Evolutionary conservation across 2,888 invertebrate species (phyloP), one percentile per base, ranked within the genome.

Genomic region (Microdon myrmicae): DNA sequence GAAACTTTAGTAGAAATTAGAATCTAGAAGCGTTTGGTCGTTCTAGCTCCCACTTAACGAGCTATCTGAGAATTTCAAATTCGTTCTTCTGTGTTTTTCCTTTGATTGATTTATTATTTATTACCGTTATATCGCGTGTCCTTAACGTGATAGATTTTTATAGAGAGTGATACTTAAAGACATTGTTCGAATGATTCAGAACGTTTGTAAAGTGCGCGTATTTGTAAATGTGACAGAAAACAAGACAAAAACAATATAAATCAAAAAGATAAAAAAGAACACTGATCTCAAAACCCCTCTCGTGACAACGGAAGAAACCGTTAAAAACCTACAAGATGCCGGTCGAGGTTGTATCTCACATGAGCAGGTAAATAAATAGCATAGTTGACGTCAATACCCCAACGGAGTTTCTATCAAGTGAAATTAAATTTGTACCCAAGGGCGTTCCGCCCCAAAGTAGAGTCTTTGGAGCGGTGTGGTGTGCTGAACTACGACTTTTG

Each of bases 311-410:
- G n/a, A n/a, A n/a, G n/a, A n/a, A n/a, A n/a, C n/a, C n/a, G n/a
- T n/a, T n/a, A n/a, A n/a, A n/a, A n/a, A n/a, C n/a, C n/a, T n/a
- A 2, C 31, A 51, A 22, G 3, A 51, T 51, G 51, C 41, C 51
- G 25, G 35, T 51, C 4, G 51, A 43, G 12, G 16, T 51, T 1
- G 41, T 51, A 25, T 26, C 34, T n/a, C 51, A 34, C 12, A 41
- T 10, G n/a, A 43, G 35, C 23, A 43, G 51, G 51, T 51, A 35
- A 51, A 17, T 28, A 29, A n/a, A n/a, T n/a, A n/a, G n/a, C n/a
- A n/a, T n/a, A n/a, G n/a, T n/a, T n/a, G n/a, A n/a, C n/a, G n/a
- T n/a, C n/a, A n/a, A n/a, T n/a, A n/a, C n/a, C n/a, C n/a, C n/a
- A n/a, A n/a, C n/a, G n/a, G n/a, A n/a, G n/a, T n/a, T n/a, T n/a